Evolutionary conservation across 2,888 invertebrate species (phyloP), one percentile per base, ranked within the genome.

Genomic region (Acutogordius australiensis): DNA sequence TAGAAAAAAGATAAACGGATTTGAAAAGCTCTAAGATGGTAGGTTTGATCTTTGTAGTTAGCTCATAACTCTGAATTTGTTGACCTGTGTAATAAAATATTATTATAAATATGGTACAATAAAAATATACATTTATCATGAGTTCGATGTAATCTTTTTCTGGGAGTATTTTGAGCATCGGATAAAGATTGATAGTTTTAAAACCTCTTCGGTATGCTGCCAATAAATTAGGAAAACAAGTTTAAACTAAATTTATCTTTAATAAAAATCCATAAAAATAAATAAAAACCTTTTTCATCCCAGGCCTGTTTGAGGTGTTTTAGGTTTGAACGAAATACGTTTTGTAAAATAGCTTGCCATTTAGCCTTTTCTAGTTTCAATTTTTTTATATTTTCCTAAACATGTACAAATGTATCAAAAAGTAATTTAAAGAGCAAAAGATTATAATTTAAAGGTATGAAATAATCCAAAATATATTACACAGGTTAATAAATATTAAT

Each of bases 131-230:
- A 8, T 51, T 8, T 23, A 51, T n/a, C 26, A 51, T 21, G 4
- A 51, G 51, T n/a, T 51, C 51, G 51, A 51, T 23, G 51, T 51
- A 51, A 51, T n/a, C 8, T 51, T 51, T 13, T n/a, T 8, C 4
- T 23, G 51, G 51, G 8, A 51, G 23, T 4, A 51, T 8, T 23
- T 23, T 8, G n/a, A 51, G 13, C 18, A 51, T 4, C 4, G 51
- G 51, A 23, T 51, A 51, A 8, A 51, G 26, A 23, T 51, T 51
- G 4, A 51, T n/a, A 23, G 4, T 4, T 8, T 8, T 4, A 51
- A 21, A 51, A 23, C 51, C 51, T n/a, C 26, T 51, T 51, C n/a
- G 8, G n/a, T n/a, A 13, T 37, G 8, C 44, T 37, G 44, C 44
- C 8, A 13, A 37, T 13, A 37, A 37, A 37, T 37, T 37, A 8